Conservation (phyloP, 2,888 invertebrate genomes). For the Drosophila paranaensis region DNA sequence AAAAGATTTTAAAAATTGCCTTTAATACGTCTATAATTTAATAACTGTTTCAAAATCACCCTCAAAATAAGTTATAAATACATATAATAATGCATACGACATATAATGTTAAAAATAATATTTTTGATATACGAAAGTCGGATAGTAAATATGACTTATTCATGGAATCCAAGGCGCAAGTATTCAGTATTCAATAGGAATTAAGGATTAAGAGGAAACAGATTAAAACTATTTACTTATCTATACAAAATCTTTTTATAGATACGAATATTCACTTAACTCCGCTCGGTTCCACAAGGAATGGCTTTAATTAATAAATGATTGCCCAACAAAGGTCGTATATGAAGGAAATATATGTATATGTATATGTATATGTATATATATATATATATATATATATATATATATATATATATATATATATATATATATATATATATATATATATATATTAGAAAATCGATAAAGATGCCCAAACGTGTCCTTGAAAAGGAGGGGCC, state of each 20-base stretch:
- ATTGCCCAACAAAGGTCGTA: background rate
- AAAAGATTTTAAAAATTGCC: too few species aligned
- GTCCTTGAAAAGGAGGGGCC: slow-evolving; percentile 63
- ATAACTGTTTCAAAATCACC: too few species aligned
- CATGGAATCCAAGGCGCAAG: background rate
- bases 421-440: background rate
- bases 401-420: background rate
- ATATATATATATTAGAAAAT: slow-evolving; percentile 46
- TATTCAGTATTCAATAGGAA: background rate
- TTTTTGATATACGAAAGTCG: too few species aligned
- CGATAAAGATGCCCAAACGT: slow-evolving; percentile 63
- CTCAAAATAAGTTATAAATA: too few species aligned
- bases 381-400: slow-evolving; percentile 2
- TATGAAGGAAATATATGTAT: background rate
- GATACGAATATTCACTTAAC: background rate
- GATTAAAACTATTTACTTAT: background rate
- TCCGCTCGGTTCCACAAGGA: background rate
- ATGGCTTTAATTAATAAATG: slow-evolving; percentile 2
- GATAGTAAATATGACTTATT: too few species aligned
- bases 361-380: background rate
- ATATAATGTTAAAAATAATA: too few species aligned
- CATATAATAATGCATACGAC: too few species aligned
- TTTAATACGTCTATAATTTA: too few species aligned
- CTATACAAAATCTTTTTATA: background rate
- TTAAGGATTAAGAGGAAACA: background rate